These are phyloP conservation scores for Dysdera silvatica DNA, from an alignment of 1,140 invertebrate species.

Conservation along the genomic window DNA sequence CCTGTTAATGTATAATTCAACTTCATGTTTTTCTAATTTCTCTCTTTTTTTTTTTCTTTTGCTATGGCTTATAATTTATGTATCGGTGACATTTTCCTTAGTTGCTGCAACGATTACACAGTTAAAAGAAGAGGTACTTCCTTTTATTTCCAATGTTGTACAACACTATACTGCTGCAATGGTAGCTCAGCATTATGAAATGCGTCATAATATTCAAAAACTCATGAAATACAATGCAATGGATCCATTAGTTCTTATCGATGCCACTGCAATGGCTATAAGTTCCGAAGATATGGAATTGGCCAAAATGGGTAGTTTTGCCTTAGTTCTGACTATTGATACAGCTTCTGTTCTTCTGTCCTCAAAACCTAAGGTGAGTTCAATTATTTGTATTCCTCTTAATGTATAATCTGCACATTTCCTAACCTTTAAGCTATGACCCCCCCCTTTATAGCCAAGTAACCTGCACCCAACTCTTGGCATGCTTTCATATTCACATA, in stretches of 20 bases:
- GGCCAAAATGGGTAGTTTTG: slow-evolving; percentile 82
- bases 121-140: slow-evolving; percentile 66
- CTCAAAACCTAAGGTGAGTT: slow-evolving; percentile 62
- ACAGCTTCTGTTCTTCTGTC: slow-evolving; percentile 80
- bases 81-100: too few species aligned
- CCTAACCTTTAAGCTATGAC: too few species aligned
- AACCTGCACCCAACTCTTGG: too few species aligned
- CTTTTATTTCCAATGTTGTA: slow-evolving; percentile 77
- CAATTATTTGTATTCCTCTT: too few species aligned
- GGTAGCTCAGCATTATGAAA: slow-evolving; percentile 75
- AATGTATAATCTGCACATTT: too few species aligned
- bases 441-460: too few species aligned
- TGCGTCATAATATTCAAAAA: slow-evolving; percentile 48
- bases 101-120: slow-evolving; percentile 89
- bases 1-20: too few species aligned
- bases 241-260: slow-evolving; percentile 85
- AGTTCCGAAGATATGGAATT: slow-evolving; percentile 94
- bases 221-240: slow-evolving; percentile 54
- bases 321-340: slow-evolving; percentile 77
- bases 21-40: too few species aligned
- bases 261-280: slow-evolving; percentile 86
- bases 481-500: too few species aligned
- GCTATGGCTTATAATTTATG: too few species aligned
- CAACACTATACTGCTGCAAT: slow-evolving; percentile 91
- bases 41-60: too few species aligned